Percentiles rank a stretch among this genome's conserved stretches.
These are phyloP conservation scores for Hippolais icterina DNA, from an alignment of 2,113 vertebrate species.

Conservation along the genomic window DNA sequence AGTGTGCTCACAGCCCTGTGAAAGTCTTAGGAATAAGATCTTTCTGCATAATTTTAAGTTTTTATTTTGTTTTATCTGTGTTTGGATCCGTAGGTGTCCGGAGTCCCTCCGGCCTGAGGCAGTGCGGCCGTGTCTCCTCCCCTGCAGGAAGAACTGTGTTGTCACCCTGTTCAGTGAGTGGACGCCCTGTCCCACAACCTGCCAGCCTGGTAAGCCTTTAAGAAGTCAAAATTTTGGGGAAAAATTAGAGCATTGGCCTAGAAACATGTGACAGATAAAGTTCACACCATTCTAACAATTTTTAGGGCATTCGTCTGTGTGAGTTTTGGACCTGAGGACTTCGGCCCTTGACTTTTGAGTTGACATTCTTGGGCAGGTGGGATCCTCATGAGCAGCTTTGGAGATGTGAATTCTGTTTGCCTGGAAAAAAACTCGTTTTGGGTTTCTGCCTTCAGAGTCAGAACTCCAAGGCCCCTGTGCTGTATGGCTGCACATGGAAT, in stretches of 20 bases:
- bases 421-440: background rate
- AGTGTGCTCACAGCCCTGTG: background rate
- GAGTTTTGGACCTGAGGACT: background rate
- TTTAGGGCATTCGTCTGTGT: background rate
- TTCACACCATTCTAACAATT: background rate
- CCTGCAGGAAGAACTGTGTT: slow-evolving; percentile 88
- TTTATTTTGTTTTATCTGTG: background rate
- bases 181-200: slow-evolving; percentile 84
- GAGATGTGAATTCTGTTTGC: background rate
- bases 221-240: background rate
- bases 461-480: background rate
- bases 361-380: background rate
- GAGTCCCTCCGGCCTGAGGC: slow-evolving; percentile 85
- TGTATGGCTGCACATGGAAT: background rate
- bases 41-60: background rate
- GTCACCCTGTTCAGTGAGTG: slow-evolving; percentile 96
- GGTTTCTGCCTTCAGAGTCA: background rate
- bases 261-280: fast-evolving
- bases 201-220: slow-evolving; percentile 81
- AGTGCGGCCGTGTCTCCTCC: slow-evolving; percentile 80
- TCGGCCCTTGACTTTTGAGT: background rate
- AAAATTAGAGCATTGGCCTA: background rate
- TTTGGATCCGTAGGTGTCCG: slow-evolving; percentile 80
- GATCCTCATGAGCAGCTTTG: background rate
- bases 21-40: background rate